Evolutionary conservation across 2,797 vertebrate species (phyloP).

Genomic region (Falco berigora): DNA sequence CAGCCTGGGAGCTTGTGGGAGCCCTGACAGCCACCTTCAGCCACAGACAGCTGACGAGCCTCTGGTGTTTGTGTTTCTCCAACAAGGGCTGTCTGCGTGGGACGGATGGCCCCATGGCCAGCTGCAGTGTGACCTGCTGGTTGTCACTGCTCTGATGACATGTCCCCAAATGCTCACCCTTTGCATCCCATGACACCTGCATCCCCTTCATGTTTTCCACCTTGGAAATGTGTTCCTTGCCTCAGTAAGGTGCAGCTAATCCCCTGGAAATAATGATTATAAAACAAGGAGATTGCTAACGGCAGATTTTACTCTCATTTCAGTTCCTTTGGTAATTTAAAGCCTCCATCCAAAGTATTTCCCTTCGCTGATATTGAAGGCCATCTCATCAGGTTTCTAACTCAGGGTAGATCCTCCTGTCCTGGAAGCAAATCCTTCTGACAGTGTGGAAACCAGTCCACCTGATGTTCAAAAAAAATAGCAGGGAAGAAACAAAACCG

Average conservation of each 20-base stretch:
- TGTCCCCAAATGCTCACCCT: neutral
- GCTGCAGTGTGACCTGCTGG: neutral
- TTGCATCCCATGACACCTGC: neutral
- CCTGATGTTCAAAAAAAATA: neutral
- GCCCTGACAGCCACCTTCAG: neutral
- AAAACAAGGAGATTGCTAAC: neutral
- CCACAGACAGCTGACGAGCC: fast-evolving
- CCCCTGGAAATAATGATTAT: neutral
- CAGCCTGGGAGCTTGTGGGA: neutral
- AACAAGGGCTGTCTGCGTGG: neutral
- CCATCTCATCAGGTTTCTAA: neutral
- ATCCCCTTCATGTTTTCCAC: neutral
- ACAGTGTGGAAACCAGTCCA: neutral
- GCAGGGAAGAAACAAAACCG: neutral
- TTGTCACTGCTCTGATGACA: neutral
- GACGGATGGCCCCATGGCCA: neutral
- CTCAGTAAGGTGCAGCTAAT: neutral
- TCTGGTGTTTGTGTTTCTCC: neutral
- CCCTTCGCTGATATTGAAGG: neutral
- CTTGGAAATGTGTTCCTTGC: neutral
- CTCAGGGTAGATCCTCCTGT: neutral
- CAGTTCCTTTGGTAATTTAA: neutral
- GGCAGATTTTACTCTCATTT: neutral
- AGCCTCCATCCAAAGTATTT: neutral
- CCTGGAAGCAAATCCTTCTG: neutral